phyloP scores from a whole-genome alignment of 2,113 vertebrate species.

The Sapajus apella region DNA sequence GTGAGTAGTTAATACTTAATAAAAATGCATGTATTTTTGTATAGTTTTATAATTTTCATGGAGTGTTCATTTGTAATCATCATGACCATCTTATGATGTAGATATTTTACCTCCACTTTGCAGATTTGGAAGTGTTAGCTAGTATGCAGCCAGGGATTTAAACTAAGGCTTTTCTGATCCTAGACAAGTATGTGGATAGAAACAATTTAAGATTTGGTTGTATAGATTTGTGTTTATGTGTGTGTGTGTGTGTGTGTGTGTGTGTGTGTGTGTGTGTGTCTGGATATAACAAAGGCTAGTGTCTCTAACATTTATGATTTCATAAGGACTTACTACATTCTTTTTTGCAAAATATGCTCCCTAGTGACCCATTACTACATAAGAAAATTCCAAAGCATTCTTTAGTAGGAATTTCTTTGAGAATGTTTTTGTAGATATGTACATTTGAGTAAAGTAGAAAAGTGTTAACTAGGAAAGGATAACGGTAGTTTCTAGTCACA shows the following conservation, averaged over 20 bases:
- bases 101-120: not conserved
- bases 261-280: not conserved
- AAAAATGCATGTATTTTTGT: not conserved
- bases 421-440: not conserved
- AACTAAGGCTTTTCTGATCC: not conserved
- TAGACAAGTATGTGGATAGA: not conserved
- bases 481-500: not conserved
- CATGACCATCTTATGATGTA: not conserved
- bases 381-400: not conserved
- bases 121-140: not conserved
- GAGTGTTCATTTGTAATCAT: not conserved
- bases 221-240: not conserved
- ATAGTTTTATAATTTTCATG: not conserved
- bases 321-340: not conserved
- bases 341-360: not conserved
- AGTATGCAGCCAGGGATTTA: not conserved
- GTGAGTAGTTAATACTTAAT: not conserved
- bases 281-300: not conserved
- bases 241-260: not conserved
- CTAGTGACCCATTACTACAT: not conserved
- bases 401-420: not conserved
- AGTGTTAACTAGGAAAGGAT: not conserved
- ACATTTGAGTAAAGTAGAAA: not conserved
- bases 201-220: not conserved
- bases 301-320: not conserved